Percentiles rank a stretch among this genome's conserved stretches.
Evolutionary conservation across 1,140 invertebrate genomes (phyloP).

Genomic region (Dendroctonus ponderosae): DNA sequence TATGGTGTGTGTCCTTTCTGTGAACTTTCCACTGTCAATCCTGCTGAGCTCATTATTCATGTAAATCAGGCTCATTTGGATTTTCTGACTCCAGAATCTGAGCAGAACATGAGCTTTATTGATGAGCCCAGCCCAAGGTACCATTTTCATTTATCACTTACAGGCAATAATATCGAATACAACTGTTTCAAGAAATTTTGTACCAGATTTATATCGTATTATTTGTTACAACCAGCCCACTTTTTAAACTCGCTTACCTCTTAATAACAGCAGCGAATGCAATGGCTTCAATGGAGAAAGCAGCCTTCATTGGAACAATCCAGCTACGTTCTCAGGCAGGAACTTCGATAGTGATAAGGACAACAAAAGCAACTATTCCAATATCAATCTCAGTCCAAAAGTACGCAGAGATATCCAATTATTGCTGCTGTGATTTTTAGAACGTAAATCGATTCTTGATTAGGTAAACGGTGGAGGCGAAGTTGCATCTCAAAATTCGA

Average conservation of each 20-base stretch:
- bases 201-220: too few species aligned
- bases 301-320: conserved; percentile 42
- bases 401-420: conserved; percentile 30
- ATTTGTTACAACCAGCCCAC: neutral
- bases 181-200: too few species aligned
- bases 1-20: conserved; percentile 79
- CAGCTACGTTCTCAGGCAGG: conserved; percentile 39
- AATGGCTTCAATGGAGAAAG: conserved; percentile 42
- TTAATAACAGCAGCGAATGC: conserved; percentile 34
- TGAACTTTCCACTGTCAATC: conserved; percentile 68
- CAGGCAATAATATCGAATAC: too few species aligned
- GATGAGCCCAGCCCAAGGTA: conserved; percentile 66
- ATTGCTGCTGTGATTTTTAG: too few species aligned
- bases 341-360: conserved; percentile 24
- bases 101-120: conserved; percentile 60
- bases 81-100: conserved; percentile 69
- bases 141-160: conserved; percentile 4
- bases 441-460: too few species aligned
- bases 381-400: conserved; percentile 49
- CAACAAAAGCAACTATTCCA: conserved; percentile 43
- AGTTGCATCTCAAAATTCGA: conserved; percentile 43
- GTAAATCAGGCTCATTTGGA: conserved; percentile 79
- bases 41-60: conserved; percentile 72
- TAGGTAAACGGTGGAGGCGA: conserved; percentile 49
- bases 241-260: neutral